phyloP scores from a whole-genome alignment of 2,797 vertebrate genomes.

The Enteromius unitaeniatus region DNA sequence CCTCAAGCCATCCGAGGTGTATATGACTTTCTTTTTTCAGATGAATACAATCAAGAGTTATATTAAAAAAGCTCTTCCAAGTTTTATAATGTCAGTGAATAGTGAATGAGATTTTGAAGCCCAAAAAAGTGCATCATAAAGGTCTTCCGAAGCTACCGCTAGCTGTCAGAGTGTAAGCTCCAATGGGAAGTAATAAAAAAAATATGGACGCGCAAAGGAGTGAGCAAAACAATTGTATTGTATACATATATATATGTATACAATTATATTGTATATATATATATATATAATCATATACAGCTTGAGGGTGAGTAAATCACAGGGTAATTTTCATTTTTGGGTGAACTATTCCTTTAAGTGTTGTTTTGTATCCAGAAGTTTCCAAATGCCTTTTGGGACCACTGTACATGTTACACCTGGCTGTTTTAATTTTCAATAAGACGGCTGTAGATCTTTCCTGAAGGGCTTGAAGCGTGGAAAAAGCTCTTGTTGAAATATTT shows the following conservation, averaged over 20 bases:
- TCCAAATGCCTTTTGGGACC: not conserved
- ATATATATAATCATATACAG: no score
- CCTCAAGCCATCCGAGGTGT: not conserved
- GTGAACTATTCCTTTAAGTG: not conserved
- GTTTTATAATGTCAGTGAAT: not conserved
- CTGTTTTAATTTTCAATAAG: not conserved
- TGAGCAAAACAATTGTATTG: no score
- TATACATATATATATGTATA: no score
- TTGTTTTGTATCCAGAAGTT: not conserved
- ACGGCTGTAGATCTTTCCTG: not conserved
- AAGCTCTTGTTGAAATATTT: constrained; percentile 29
- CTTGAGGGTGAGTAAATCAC: not conserved
- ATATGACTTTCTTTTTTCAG: not conserved
- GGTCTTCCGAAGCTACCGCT: not conserved
- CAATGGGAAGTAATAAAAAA: no score
- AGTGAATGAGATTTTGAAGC: not conserved
- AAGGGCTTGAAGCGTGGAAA: constrained; percentile 22
- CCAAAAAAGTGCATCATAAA: not conserved
- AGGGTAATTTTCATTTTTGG: not conserved
- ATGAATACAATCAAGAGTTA: not conserved
- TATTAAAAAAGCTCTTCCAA: not conserved
- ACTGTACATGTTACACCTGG: not conserved
- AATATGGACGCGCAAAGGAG: no score
- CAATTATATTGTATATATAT: no score
- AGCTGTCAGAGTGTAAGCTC: not conserved